Conservation (phyloP, 1,140 invertebrate genomes). For the Pseudobourletiella spinata region DNA sequence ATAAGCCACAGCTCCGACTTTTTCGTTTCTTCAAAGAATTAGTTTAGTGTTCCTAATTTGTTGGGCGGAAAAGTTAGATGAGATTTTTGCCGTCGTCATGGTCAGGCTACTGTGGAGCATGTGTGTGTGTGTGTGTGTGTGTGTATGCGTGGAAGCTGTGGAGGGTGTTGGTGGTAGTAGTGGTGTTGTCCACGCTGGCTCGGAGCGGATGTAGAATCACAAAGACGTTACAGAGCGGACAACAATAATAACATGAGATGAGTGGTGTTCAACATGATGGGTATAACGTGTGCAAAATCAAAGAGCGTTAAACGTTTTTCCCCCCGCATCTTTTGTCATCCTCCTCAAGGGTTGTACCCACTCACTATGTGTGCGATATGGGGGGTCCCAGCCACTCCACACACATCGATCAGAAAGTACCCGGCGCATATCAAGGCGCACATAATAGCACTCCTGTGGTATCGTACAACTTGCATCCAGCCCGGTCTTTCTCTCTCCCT, state of each 20-base stretch:
- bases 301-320: slow-evolving; percentile 26
- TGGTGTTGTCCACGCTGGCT: not conserved
- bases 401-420: not conserved
- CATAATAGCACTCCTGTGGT: not conserved
- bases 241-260: slow-evolving; percentile 18
- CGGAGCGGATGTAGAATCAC: not conserved
- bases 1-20: too few relatives aligned
- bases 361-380: slow-evolving; percentile 20
- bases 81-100: too few relatives aligned
- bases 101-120: too few relatives aligned
- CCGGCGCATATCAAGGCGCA: not conserved
- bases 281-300: slow-evolving; percentile 24
- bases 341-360: slow-evolving; percentile 12
- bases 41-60: too few relatives aligned
- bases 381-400: slow-evolving; percentile 13
- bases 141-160: not conserved
- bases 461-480: not conserved
- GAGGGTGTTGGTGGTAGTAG: not conserved
- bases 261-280: slow-evolving; percentile 17
- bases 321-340: slow-evolving; percentile 21
- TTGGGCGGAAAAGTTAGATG: too few relatives aligned
- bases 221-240: slow-evolving; percentile 11
- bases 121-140: not conserved
- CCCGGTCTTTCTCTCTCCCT: not conserved
- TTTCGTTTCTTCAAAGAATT: too few relatives aligned